Conservation (phyloP, 2,113 vertebrate species). For the Hyperoodon ampullatus region DNA sequence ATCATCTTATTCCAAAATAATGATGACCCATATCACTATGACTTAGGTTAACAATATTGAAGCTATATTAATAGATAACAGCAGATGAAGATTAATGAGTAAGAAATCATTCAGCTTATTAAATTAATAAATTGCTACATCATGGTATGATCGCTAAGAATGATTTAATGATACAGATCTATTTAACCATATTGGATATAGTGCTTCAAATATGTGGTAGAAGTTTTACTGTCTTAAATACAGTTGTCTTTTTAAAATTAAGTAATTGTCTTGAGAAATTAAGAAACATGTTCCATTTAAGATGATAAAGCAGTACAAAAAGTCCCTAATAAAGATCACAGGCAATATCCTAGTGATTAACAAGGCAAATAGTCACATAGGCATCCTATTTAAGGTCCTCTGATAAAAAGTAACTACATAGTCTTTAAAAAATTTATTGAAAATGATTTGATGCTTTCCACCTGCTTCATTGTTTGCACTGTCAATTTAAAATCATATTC, state of each 20-base stretch:
- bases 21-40: neutral
- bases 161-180: neutral
- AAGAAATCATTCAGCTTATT: neutral
- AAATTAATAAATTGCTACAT: conserved; percentile 27
- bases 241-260: neutral
- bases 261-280: conserved; percentile 12
- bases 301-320: neutral
- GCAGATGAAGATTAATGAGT: conserved; percentile 22
- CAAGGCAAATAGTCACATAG: neutral
- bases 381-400: neutral
- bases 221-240: neutral
- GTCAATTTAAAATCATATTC: neutral
- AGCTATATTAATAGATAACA: neutral
- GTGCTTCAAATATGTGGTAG: neutral
- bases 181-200: neutral
- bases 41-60: neutral
- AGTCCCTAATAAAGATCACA: neutral
- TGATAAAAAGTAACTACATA: neutral
- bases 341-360: neutral
- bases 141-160: neutral
- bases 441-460: neutral
- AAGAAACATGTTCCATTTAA: conserved; percentile 12
- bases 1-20: conserved; percentile 33
- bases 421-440: neutral
- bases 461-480: neutral